These are phyloP conservation scores for Melanitta fusca DNA, from an alignment of 2,797 vertebrate species.

Conservation along the genomic window DNA sequence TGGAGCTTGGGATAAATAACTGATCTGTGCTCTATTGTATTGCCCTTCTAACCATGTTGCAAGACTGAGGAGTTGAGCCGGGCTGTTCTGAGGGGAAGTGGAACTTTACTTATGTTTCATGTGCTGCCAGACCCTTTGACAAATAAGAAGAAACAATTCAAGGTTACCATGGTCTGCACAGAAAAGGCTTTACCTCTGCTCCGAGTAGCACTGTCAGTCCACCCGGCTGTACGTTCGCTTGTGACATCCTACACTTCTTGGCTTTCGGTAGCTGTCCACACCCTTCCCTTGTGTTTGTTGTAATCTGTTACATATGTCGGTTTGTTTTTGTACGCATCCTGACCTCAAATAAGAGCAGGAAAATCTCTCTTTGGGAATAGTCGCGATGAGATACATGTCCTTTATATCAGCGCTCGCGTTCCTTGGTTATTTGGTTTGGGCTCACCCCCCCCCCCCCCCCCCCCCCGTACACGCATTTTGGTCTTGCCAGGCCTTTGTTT, in stretches of 20 bases:
- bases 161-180: neutral
- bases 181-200: slow-evolving; percentile 2
- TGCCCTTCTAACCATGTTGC: neutral
- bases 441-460: neutral
- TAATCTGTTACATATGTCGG: slow-evolving; percentile 60
- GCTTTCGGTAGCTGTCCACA: slow-evolving; percentile 58
- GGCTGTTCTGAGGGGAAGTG: neutral
- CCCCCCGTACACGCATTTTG: fast-evolving
- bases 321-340: neutral
- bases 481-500: neutral
- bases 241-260: slow-evolving; percentile 53
- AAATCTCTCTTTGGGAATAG: slow-evolving; percentile 59
- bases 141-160: neutral
- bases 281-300: slow-evolving; percentile 56
- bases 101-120: slow-evolving; percentile 16
- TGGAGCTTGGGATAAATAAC: slow-evolving; percentile 1
- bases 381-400: slow-evolving; percentile 39
- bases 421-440: neutral
- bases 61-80: neutral
- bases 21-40: neutral
- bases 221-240: slow-evolving; percentile 2
- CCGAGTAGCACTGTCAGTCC: neutral
- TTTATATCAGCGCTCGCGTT: neutral
- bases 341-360: slow-evolving; percentile 47
- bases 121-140: neutral